A percentile compares a stretch with the other conserved stretches of the same genome.
These are phyloP conservation scores for Trichechus manatus DNA, from an alignment of 2,113 vertebrate genomes.

Conservation along the genomic window DNA sequence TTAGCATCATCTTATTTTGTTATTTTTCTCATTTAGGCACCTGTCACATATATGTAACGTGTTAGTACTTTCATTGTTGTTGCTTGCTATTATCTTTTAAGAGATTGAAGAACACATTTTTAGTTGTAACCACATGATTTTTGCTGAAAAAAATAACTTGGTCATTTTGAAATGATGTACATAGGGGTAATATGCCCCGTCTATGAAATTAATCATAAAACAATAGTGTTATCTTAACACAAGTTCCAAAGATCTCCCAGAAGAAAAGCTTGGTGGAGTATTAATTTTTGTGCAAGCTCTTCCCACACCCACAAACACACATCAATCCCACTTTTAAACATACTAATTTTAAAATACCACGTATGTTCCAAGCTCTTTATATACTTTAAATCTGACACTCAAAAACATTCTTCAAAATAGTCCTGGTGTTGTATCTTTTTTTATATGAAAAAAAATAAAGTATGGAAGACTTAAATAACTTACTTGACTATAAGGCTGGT, in stretches of 20 bases:
- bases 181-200: background rate
- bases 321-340: background rate
- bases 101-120: background rate
- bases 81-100: background rate
- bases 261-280: background rate
- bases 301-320: background rate
- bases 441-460: slow-evolving; percentile 31
- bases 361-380: background rate
- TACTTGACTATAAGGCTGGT: background rate
- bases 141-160: background rate
- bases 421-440: background rate
- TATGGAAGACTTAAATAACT: background rate
- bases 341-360: background rate
- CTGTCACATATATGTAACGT: background rate
- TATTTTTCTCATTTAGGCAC: background rate
- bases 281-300: background rate
- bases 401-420: background rate
- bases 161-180: background rate
- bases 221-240: background rate
- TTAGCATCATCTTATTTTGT: background rate
- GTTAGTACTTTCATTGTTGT: background rate
- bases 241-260: slow-evolving; percentile 17
- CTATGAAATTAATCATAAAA: slow-evolving; percentile 30
- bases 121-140: background rate
- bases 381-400: background rate